A percentile compares a stretch with the other conserved stretches of the same genome.
Conservation (phyloP, 1,140 invertebrate species). For the Aphis gossypii region DNA sequence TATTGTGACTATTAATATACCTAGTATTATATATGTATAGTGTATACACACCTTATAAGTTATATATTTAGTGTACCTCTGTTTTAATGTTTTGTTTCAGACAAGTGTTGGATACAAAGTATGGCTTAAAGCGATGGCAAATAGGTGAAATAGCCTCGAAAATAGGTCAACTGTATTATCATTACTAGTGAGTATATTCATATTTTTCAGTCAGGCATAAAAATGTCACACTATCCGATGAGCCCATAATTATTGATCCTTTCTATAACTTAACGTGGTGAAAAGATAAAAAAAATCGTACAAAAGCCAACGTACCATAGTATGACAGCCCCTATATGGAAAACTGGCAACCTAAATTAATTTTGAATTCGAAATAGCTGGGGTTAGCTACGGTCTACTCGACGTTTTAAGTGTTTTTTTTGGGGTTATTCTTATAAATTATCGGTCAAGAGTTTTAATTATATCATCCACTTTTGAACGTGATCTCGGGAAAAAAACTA, state of each 20-base stretch:
- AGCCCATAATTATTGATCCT: slow-evolving; percentile 32
- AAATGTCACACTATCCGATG: slow-evolving; percentile 22
- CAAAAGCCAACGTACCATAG: not conserved
- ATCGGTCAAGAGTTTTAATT: slow-evolving; percentile 29
- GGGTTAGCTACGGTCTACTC: not conserved
- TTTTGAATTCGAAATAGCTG: not conserved
- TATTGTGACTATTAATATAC: not conserved
- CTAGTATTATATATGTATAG: not conserved
- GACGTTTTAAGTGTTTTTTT: slow-evolving; percentile 2
- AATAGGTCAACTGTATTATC: slow-evolving; percentile 98
- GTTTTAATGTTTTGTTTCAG: slow-evolving; percentile 65
- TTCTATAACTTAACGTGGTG: not conserved
- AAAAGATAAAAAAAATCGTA: not conserved
- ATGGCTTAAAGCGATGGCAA: slow-evolving; percentile 96
- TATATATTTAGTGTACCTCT: not conserved
- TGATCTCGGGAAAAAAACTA: slow-evolving; percentile 13
- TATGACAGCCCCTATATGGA: not conserved
- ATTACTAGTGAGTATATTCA: slow-evolving; percentile 87
- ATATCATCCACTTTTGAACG: not conserved
- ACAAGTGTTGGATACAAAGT: slow-evolving; percentile 88
- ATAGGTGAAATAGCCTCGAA: slow-evolving; percentile 98
- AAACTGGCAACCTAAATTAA: not conserved
- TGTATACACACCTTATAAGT: not conserved
- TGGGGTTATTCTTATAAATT: slow-evolving; percentile 22
- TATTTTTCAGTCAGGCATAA: slow-evolving; percentile 29